Conservation (phyloP, 2,888 invertebrate genomes). For the Auanema sp. region DNA sequence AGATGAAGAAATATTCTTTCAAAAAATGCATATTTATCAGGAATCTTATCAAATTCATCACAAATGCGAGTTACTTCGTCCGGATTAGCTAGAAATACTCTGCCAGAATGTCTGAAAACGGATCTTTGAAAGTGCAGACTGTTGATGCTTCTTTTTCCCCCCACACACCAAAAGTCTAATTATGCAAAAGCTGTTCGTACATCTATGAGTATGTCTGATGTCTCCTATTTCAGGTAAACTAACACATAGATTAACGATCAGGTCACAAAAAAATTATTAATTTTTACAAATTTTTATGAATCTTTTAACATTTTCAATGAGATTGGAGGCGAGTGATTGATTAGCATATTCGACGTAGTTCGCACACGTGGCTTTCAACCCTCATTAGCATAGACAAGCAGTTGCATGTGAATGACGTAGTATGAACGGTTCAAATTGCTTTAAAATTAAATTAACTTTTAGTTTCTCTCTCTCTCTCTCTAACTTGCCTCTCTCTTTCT, state of each 20-base stretch:
- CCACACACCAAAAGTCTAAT: neutral
- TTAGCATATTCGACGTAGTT: no score
- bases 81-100: constrained; percentile 50
- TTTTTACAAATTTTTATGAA: no score
- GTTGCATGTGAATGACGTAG: no score
- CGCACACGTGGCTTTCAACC: no score
- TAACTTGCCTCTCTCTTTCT: neutral
- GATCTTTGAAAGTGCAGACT: neutral
- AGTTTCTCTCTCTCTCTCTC: neutral
- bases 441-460: no score
- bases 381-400: no score
- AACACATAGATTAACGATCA: no score
- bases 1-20: constrained; percentile 56
- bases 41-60: constrained; percentile 49
- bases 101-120: constrained; percentile 43
- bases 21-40: constrained; percentile 56
- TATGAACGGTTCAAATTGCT: no score
- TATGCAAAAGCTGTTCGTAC: neutral
- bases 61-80: constrained; percentile 53
- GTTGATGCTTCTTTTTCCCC: neutral
- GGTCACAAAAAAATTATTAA: no score
- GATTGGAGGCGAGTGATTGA: no score
- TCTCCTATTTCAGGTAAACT: no score
- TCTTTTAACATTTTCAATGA: no score
- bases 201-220: neutral